phyloP scores from a whole-genome alignment of 2,113 vertebrate genomes.

The Hyperoodon ampullatus region DNA sequence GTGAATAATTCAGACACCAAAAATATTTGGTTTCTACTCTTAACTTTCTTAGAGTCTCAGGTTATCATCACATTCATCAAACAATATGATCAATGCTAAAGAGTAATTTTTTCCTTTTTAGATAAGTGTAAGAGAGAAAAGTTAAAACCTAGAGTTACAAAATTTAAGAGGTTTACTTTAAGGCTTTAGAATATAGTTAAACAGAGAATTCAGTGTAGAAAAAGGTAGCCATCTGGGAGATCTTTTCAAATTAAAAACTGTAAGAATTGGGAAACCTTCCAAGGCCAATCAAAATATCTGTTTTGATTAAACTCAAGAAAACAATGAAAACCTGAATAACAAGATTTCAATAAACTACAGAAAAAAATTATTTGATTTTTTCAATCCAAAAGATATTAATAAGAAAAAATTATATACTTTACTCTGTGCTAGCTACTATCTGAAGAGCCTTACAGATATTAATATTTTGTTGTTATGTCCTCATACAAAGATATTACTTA shows the following conservation, averaged over 20 bases:
- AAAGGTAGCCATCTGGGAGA: not conserved
- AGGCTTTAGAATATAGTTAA: not conserved
- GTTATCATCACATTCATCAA: not conserved
- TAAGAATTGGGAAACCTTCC: not conserved
- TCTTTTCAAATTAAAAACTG: not conserved
- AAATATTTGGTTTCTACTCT: not conserved
- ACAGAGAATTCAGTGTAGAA: not conserved
- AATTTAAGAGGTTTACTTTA: not conserved
- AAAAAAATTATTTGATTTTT: not conserved
- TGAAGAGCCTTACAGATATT: not conserved
- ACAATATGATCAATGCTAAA: not conserved
- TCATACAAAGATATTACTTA: not conserved
- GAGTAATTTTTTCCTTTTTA: not conserved
- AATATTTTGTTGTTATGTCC: not conserved
- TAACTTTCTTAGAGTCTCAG: not conserved
- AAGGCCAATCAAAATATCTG: not conserved
- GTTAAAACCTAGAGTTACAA: not conserved
- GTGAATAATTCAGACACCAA: conserved; percentile 17
- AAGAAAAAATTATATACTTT: not conserved
- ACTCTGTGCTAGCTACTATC: not conserved
- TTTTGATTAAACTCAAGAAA: not conserved
- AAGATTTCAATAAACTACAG: not conserved
- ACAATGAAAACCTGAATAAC: not conserved
- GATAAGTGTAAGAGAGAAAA: not conserved
- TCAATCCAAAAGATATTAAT: not conserved